Conservation (phyloP, 1,140 invertebrate genomes). For the Drosophila bocqueti region DNA sequence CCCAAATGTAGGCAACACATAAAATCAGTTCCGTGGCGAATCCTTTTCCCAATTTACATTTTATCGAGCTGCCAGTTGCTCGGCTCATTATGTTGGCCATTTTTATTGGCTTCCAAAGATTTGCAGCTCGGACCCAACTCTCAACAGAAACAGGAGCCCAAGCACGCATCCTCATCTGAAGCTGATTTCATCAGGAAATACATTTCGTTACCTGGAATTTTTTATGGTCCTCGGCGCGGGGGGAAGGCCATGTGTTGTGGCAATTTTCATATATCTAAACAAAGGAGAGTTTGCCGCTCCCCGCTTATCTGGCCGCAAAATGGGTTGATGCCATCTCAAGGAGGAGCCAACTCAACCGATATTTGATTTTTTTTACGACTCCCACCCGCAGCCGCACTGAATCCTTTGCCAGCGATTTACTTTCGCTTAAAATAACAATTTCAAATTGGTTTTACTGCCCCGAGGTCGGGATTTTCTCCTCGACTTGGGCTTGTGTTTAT, state of each 20-base stretch:
- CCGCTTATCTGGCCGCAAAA: slow-evolving; percentile 60
- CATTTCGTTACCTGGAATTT: slow-evolving; percentile 79
- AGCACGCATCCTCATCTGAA: slow-evolving; percentile 42
- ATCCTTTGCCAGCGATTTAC: slow-evolving; percentile 53
- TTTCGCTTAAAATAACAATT: slow-evolving; percentile 83
- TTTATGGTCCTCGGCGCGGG: slow-evolving; percentile 28
- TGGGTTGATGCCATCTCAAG: slow-evolving; percentile 63
- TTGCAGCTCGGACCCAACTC: slow-evolving; percentile 56
- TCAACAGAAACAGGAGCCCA: slow-evolving; percentile 12
- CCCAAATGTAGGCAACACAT: slow-evolving; percentile 8
- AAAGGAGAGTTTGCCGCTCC: slow-evolving; percentile 25
- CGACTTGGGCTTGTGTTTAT: slow-evolving; percentile 28
- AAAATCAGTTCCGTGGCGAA: slow-evolving; percentile 35
- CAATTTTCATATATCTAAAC: slow-evolving; percentile 53
- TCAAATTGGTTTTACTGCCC: slow-evolving; percentile 83
- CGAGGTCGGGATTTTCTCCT: slow-evolving; percentile 65
- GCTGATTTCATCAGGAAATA: slow-evolving; percentile 81
- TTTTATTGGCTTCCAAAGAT: slow-evolving; percentile 79
- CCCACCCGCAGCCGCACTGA: neutral
- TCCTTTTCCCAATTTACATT: slow-evolving; percentile 68
- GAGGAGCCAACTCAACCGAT: slow-evolving; percentile 54
- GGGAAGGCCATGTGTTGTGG: slow-evolving; percentile 23
- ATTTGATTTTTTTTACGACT: slow-evolving; percentile 80
- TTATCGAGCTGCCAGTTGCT: slow-evolving; percentile 52
- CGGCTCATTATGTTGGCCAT: slow-evolving; percentile 68